These are phyloP conservation scores for Abscondita cerata DNA, from an alignment of 2,888 invertebrate species.

Conservation along the genomic window DNA sequence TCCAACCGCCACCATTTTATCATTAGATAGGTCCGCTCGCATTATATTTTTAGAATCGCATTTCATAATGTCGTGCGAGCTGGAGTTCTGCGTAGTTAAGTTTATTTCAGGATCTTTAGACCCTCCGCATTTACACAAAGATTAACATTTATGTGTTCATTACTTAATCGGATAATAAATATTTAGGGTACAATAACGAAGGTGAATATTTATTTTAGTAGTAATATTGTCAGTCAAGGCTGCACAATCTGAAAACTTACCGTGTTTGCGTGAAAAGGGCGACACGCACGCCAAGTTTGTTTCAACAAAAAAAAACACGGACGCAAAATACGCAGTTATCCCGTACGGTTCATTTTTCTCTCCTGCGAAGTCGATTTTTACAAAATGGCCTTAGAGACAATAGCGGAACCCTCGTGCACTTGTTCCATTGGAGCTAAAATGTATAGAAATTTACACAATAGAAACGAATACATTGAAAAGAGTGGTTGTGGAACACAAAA, in stretches of 20 bases:
- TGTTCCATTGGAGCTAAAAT: constrained; percentile 32
- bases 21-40: constrained; percentile 1
- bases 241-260: too few relatives aligned
- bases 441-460: constrained; percentile 36
- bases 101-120: background rate
- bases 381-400: constrained; percentile 24
- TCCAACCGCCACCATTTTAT: constrained; percentile 2
- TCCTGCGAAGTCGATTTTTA: constrained; percentile 24
- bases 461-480: constrained; percentile 39
- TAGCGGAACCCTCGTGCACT: constrained; percentile 31
- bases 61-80: constrained; percentile 7
- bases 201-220: constrained; percentile 7
- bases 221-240: background rate
- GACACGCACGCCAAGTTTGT: too few relatives aligned
- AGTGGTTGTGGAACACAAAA: constrained; percentile 34
- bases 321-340: constrained; percentile 1
- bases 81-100: constrained; percentile 3
- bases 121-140: too few relatives aligned
- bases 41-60: constrained; percentile 7
- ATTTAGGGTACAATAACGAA: background rate
- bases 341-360: constrained; percentile 13
- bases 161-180: background rate
- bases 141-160: background rate
- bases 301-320: constrained; percentile 18
- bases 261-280: constrained; percentile 3